These are phyloP conservation scores for Papilio xuthus DNA, from an alignment of 1,140 invertebrate species.

Conservation along the genomic window DNA sequence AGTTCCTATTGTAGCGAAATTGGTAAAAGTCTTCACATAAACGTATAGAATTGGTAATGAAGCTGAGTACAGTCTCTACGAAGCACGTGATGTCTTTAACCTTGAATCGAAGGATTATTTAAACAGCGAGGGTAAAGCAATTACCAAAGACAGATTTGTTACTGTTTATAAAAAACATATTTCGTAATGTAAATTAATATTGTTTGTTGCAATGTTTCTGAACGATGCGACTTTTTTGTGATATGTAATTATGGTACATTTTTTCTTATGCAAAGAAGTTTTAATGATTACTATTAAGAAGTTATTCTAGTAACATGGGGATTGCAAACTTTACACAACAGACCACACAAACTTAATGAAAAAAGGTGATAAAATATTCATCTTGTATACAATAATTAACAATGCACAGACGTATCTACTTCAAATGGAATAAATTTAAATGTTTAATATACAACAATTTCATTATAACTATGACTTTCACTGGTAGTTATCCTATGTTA, in stretches of 20 bases:
- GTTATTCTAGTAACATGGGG: no score
- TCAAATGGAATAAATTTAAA: conserved; percentile 25
- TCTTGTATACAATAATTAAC: neutral
- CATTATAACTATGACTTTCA: conserved; percentile 18
- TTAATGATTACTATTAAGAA: no score
- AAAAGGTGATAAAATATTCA: neutral
- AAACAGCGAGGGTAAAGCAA: conserved; percentile 1
- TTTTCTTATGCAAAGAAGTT: no score
- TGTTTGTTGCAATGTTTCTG: neutral
- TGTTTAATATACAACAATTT: conserved; percentile 25
- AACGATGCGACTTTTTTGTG: neutral
- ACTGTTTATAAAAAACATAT: neutral
- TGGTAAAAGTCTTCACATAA: neutral
- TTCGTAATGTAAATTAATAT: neutral
- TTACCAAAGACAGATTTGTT: neutral
- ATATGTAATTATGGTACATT: no score
- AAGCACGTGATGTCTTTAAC: conserved; percentile 1
- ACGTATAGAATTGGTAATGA: conserved; percentile 13
- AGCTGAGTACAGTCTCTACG: neutral
- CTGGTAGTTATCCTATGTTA: conserved; percentile 30
- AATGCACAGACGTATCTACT: neutral
- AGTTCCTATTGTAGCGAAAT: conserved; percentile 19
- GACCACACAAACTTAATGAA: neutral
- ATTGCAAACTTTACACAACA: neutral
- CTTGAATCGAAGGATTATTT: conserved; percentile 22